Conservation (phyloP, 2,797 vertebrate genomes). For the Pseudocheirus occidentalis region DNA sequence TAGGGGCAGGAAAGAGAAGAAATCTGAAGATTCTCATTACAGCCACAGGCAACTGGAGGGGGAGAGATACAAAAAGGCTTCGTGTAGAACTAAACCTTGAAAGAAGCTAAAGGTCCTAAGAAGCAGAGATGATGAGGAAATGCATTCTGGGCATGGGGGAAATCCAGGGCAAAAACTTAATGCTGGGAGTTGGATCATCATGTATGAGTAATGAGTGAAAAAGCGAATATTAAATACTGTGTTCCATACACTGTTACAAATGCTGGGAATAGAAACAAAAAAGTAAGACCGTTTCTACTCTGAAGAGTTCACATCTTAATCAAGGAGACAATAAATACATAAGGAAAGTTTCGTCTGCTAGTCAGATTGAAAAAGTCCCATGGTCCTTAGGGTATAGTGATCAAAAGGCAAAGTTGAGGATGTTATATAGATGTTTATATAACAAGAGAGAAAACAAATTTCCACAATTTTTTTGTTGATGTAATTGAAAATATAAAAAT, state of each 20-base stretch:
- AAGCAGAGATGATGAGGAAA: background rate
- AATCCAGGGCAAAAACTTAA: background rate
- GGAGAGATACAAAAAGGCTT: background rate
- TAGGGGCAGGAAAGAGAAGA: too few relatives aligned
- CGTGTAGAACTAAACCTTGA: background rate
- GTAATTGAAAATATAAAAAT: background rate
- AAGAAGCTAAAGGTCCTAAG: background rate
- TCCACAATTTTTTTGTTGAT: background rate
- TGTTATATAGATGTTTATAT: background rate
- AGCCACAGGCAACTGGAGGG: background rate
- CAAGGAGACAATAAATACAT: background rate
- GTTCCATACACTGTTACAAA: background rate
- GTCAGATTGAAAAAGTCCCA: background rate
- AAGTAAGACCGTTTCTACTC: background rate
- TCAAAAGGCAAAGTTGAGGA: background rate
- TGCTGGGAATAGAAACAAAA: background rate
- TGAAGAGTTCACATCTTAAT: background rate
- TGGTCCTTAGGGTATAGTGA: background rate
- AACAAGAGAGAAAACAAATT: background rate
- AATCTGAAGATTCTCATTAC: too few relatives aligned
- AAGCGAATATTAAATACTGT: background rate
- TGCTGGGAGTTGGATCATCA: background rate
- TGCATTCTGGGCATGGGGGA: background rate
- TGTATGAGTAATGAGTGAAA: background rate
- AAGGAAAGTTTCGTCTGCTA: background rate